These are phyloP conservation scores for Scatophagus argus DNA, from an alignment of 2,113 vertebrate genomes.

Conservation along the genomic window DNA sequence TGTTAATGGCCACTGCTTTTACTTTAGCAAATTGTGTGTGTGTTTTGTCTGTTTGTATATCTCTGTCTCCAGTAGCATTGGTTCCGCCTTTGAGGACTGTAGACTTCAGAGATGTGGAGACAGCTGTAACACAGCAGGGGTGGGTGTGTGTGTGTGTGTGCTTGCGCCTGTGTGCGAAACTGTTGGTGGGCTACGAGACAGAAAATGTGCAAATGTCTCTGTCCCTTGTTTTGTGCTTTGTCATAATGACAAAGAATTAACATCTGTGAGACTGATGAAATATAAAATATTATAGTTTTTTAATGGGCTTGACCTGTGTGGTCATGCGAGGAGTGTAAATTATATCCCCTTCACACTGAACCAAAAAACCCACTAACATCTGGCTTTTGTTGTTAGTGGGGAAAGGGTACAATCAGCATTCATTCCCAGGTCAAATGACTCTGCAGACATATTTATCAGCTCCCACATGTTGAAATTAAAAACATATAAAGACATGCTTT, in stretches of 20 bases:
- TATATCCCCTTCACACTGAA: no score
- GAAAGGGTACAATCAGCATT: no score
- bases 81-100: conserved; percentile 16
- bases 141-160: conserved; percentile 28
- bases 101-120: conserved; percentile 37
- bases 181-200: conserved; percentile 11
- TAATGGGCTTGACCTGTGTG: not conserved
- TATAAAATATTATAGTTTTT: not conserved
- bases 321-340: not conserved
- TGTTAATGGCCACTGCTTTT: conserved; percentile 5
- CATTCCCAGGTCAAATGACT: no score
- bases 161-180: not conserved
- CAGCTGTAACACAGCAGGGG: conserved; percentile 56
- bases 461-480: no score
- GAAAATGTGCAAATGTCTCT: conserved; percentile 23
- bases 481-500: no score
- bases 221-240: not conserved
- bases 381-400: no score
- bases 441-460: no score
- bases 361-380: no score
- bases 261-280: not conserved
- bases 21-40: not conserved
- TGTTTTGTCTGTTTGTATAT: not conserved
- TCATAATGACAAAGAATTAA: not conserved
- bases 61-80: conserved; percentile 2